Conservation (phyloP, 2,113 vertebrate species). For the Heptranchias perlo region DNA sequence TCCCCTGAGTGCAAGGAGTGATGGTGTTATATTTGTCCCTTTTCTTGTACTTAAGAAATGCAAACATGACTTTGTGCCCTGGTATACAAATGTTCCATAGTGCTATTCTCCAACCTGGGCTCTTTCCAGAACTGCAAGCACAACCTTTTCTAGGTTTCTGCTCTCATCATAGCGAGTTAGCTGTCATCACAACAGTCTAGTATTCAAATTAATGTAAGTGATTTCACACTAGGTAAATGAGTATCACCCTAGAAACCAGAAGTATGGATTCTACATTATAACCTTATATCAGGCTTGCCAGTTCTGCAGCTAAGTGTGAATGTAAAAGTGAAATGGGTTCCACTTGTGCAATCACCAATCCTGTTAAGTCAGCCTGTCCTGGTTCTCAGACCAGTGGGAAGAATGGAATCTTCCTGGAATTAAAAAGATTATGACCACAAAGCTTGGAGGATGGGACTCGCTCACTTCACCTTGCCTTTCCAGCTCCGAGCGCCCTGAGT, state of each 20-base stretch:
- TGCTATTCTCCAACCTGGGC: neutral
- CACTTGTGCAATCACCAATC: neutral
- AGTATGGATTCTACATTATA: neutral
- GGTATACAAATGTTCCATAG: neutral
- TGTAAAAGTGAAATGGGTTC: slow-evolving; percentile 5
- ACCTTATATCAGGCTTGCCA: neutral
- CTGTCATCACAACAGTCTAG: neutral
- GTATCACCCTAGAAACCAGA: neutral
- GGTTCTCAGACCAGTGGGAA: neutral
- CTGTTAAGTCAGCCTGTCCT: neutral
- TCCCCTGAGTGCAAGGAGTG: neutral
- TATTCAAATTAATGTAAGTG: neutral
- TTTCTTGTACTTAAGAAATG: neutral
- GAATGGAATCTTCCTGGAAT: neutral
- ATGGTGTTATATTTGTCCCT: neutral
- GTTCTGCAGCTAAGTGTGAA: neutral
- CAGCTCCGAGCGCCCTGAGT: neutral
- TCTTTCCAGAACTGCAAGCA: neutral
- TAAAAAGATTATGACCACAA: neutral
- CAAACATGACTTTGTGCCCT: neutral
- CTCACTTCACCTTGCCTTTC: neutral
- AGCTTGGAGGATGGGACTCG: neutral
- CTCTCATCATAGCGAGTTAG: neutral
- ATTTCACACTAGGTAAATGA: neutral
- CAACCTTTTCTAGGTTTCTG: neutral